phyloP scores from a whole-genome alignment of 2,888 invertebrate genomes.

The Drosophila nr. perissopoda region DNA sequence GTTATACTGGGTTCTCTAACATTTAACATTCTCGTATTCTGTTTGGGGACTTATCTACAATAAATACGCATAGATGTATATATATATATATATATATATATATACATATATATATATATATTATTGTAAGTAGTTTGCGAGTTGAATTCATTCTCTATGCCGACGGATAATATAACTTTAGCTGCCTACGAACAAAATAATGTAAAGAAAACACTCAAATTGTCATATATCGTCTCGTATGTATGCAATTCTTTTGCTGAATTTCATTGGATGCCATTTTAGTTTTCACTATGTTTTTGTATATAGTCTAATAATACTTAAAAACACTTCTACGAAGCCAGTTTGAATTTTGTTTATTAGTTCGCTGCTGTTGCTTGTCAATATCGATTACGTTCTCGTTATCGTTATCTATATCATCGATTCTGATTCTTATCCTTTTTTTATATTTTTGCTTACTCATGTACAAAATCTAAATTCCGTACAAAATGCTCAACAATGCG shows the following conservation, averaged over 20 bases:
- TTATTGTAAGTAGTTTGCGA: slow-evolving; percentile 34
- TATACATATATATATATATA: background rate
- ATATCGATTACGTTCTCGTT: slow-evolving; percentile 15
- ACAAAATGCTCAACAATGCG: slow-evolving; percentile 73
- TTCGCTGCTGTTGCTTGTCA: slow-evolving; percentile 54
- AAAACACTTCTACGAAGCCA: slow-evolving; percentile 81
- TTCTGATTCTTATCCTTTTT: background rate
- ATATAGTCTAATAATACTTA: slow-evolving; percentile 77
- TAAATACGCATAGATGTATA: slow-evolving; percentile 5
- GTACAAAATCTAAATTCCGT: slow-evolving; percentile 72
- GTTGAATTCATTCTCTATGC: slow-evolving; percentile 30
- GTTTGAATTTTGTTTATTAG: slow-evolving; percentile 72
- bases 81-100: background rate
- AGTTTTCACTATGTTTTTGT: slow-evolving; percentile 44
- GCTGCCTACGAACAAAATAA: slow-evolving; percentile 32
- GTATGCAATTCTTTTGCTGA: slow-evolving; percentile 12
- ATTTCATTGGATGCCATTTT: slow-evolving; percentile 38
- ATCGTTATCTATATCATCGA: slow-evolving; percentile 8
- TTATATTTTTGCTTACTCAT: slow-evolving; percentile 35
- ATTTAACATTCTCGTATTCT: slow-evolving; percentile 44
- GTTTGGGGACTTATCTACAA: slow-evolving; percentile 18
- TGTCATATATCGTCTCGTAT: slow-evolving; percentile 11
- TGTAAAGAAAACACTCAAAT: slow-evolving; percentile 15
- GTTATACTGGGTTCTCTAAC: slow-evolving; percentile 42
- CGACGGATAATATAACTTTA: slow-evolving; percentile 49